Base-by-base conservation (phyloP, 2,888 invertebrate genomes). In the Apamea crenata region DNA sequence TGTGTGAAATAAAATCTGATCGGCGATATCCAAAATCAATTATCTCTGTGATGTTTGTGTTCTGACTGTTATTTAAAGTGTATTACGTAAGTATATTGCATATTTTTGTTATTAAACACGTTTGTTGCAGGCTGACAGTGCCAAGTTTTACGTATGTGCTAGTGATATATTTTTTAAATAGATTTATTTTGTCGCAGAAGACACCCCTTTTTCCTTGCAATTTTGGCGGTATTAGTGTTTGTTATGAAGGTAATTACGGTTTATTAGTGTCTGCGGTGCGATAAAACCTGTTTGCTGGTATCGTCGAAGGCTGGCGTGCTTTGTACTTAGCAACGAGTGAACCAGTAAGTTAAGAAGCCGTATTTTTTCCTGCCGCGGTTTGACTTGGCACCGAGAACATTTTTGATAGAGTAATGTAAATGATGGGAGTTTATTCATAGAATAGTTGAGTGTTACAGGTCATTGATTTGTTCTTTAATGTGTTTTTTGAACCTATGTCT, bases 81-180 rank as follows among this genome's bases (percentile, higher is more conserved):
- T 94, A 93, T 96, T 96, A 96, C 94, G 96, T 96, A 96, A 96
- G 96, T 96, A 96, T 92, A 92, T 89, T 85, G 81, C 89, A 89
- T 90, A 93, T 91, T 92, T 93, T 93, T 94, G 92, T 94, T 95
- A 84, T 93, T 93, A 94, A 94, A 95, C 92, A 93, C 77, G 75
- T 84, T 84, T 78, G 16, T 10, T 25, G 82, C 59, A 36, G 44
- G 70, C 69, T 83, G 69, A 77, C 81, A 78, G 79, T 90, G 82
- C 87, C 85, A 90, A 86, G 79, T 74, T 81, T 84, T 83, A 77
- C 79, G 68, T 82, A 83, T 74, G 77, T 50, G 76, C 18, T 18
- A n/a, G 40, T n/a, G 67, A 68, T 72, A 77, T 68, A 69, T 73
- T 82, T 83, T 81, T 82, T 76, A 74, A 80, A 86, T 80, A 75